phyloP scores from a whole-genome alignment of 35 echinoderm and acorn worm species.

The Ophiothrix spiculata region DNA sequence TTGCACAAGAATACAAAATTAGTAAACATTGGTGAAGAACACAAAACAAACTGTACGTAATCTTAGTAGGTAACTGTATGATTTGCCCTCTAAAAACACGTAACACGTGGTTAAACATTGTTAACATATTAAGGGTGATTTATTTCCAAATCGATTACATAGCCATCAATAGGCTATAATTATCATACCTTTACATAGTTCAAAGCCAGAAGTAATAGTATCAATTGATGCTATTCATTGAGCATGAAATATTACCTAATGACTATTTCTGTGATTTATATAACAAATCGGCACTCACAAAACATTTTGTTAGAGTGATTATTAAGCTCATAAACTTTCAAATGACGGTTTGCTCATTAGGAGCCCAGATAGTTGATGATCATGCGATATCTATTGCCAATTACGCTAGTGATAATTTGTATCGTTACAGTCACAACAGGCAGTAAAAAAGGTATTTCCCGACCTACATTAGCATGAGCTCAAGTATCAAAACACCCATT shows the following conservation, averaged over 20 bases:
- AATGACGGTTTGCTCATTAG: neutral
- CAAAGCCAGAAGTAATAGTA: no score
- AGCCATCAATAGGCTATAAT: no score
- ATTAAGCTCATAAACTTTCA: conserved; percentile 8
- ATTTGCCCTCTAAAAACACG: no score
- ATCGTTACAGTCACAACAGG: neutral
- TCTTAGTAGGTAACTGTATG: no score
- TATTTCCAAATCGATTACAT: no score
- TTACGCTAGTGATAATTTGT: neutral
- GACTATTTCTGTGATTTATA: conserved; percentile 1
- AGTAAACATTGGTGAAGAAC: no score
- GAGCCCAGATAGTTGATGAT: neutral
- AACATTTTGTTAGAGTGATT: neutral
- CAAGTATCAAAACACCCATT: conserved; percentile 10
- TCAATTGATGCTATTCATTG: neutral
- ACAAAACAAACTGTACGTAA: no score
- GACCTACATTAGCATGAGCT: neutral
- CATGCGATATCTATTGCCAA: neutral
- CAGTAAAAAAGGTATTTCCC: neutral
- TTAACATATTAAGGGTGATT: no score
- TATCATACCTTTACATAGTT: no score
- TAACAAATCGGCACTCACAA: neutral
- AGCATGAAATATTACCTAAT: conserved; percentile 4
- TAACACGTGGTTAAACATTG: no score
- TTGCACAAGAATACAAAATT: no score